Conservation (phyloP, 2,113 vertebrate genomes). For the Peucedramus taeniatus region DNA sequence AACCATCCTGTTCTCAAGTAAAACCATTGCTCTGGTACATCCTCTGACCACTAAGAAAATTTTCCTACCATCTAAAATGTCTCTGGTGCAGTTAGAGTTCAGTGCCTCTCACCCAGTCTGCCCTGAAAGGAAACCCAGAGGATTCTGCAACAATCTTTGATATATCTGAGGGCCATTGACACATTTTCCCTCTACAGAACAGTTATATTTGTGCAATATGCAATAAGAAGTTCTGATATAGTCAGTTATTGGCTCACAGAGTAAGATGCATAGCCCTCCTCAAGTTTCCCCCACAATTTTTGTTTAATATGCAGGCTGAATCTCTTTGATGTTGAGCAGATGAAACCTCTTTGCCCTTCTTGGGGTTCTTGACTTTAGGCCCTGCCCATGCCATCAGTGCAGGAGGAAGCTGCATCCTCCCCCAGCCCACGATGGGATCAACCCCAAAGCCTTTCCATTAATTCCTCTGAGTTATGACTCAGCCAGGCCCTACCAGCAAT, state of each 20-base stretch:
- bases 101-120: not conserved
- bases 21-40: not conserved
- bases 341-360: not conserved
- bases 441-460: not conserved
- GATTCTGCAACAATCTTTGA: not conserved
- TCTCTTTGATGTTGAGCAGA: not conserved
- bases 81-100: not conserved
- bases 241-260: not conserved
- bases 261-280: not conserved
- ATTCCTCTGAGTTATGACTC: not conserved
- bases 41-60: not conserved
- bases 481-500: not conserved
- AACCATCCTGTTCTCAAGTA: not conserved
- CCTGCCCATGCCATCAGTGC: not conserved
- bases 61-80: not conserved
- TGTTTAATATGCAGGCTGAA: not conserved
- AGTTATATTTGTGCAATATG: not conserved
- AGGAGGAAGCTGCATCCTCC: not conserved
- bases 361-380: not conserved
- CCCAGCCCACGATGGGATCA: rapidly evolving
- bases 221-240: not conserved
- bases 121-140: not conserved
- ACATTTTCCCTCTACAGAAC: not conserved
- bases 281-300: not conserved
- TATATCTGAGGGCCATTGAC: not conserved